A percentile compares a stretch with the other conserved stretches of the same genome.
These are phyloP conservation scores for Linnaemya vulpina DNA, from an alignment of 2,888 invertebrate species.

Conservation along the genomic window DNA sequence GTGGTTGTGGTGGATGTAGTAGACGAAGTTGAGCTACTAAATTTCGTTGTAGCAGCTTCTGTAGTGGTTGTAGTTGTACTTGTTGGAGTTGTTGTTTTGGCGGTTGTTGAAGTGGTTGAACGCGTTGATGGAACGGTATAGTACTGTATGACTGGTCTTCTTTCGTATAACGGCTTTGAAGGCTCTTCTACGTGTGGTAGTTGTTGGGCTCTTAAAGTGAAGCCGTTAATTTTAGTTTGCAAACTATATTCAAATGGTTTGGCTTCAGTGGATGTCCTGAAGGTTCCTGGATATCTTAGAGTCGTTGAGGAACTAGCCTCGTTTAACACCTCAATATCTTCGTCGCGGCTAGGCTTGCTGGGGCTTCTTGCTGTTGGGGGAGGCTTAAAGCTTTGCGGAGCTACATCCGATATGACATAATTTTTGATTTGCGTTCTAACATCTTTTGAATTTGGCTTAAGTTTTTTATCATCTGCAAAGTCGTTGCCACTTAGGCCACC, in stretches of 20 bases:
- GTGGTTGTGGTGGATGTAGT: slow-evolving; percentile 29
- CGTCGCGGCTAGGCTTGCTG: background rate
- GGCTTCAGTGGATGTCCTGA: slow-evolving; percentile 73
- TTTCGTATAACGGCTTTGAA: slow-evolving; percentile 74
- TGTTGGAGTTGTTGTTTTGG: slow-evolving; percentile 46
- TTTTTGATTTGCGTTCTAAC: slow-evolving; percentile 77
- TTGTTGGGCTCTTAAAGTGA: slow-evolving; percentile 75
- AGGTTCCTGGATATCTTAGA: slow-evolving; percentile 69
- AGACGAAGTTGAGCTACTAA: slow-evolving; percentile 37
- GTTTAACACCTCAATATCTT: slow-evolving; percentile 56
- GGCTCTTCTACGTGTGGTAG: slow-evolving; percentile 68
- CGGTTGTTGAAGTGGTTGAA: slow-evolving; percentile 17
- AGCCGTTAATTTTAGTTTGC: slow-evolving; percentile 78
- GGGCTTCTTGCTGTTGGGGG: slow-evolving; percentile 75
- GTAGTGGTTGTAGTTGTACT: slow-evolving; percentile 24
- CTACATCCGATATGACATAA: slow-evolving; percentile 81
- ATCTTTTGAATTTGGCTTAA: slow-evolving; percentile 45
- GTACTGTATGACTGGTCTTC: slow-evolving; percentile 65
- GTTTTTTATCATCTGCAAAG: slow-evolving; percentile 53
- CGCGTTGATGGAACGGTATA: slow-evolving; percentile 42
- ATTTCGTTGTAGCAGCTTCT: slow-evolving; percentile 41
- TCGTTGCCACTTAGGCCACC: slow-evolving; percentile 60
- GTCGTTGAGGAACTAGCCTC: slow-evolving; percentile 70
- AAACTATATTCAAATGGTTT: slow-evolving; percentile 79
- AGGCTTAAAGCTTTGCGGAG: slow-evolving; percentile 83